These are phyloP conservation scores for Mastomys coucha DNA, from an alignment of 2,113 vertebrate genomes.

Conservation along the genomic window DNA sequence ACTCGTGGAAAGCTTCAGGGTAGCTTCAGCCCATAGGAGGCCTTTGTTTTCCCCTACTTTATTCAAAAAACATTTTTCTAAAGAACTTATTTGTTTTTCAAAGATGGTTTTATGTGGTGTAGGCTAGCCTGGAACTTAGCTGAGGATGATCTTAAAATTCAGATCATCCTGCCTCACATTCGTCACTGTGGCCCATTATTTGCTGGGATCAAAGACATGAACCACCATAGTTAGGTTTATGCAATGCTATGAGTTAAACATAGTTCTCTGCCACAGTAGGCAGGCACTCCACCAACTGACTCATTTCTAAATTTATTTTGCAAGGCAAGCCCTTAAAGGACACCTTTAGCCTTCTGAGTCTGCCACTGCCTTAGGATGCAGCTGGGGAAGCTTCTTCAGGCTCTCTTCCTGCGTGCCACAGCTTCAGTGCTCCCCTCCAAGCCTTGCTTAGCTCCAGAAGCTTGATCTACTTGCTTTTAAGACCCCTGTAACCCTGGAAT, in stretches of 20 bases:
- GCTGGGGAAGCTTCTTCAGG: neutral
- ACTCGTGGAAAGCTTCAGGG: neutral
- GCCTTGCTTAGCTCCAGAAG: neutral
- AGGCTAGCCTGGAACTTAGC: neutral
- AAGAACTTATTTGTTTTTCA: neutral
- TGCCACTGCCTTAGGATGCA: neutral
- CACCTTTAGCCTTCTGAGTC: neutral
- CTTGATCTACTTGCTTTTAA: neutral
- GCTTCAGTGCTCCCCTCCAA: too few species aligned
- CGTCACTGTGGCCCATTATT: too few species aligned
- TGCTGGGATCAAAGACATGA: neutral
- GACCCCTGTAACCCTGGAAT: neutral
- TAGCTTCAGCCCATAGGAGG: too few species aligned
- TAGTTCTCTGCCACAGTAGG: neutral
- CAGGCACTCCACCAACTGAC: neutral
- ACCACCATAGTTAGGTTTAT: neutral
- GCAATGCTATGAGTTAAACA: neutral
- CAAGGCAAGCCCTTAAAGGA: neutral
- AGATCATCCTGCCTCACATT: neutral
- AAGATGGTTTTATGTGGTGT: too few species aligned
- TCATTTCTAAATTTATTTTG: neutral
- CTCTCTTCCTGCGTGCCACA: neutral
- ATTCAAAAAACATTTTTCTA: too few species aligned
- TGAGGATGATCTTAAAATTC: neutral
- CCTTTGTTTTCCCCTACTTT: neutral